A percentile compares a stretch with the other conserved stretches of the same genome.
Evolutionary conservation across 2,797 vertebrate genomes (phyloP).

Genomic region (Rhincodon typus): DNA sequence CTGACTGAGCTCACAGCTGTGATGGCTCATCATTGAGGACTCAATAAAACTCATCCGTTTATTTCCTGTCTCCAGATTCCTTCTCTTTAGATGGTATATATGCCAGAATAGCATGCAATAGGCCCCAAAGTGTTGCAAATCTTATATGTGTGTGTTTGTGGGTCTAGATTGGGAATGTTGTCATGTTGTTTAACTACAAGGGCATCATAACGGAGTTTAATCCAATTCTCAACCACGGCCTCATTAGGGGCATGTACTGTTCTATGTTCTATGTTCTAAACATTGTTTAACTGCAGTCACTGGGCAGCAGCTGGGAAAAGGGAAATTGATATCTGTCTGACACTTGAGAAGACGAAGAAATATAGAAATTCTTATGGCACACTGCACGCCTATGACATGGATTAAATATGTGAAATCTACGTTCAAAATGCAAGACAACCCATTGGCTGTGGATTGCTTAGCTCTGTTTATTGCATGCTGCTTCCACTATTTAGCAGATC

Average conservation of each 20-base stretch:
- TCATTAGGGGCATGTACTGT: too few relatives aligned
- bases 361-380: too few relatives aligned
- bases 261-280: too few relatives aligned
- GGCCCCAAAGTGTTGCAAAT: background rate
- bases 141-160: background rate
- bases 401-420: too few relatives aligned
- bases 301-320: background rate
- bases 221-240: background rate
- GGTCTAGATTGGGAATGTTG: background rate
- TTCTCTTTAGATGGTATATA: too few relatives aligned
- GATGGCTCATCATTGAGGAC: background rate
- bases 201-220: background rate
- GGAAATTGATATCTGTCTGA: background rate
- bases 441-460: too few relatives aligned
- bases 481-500: too few relatives aligned
- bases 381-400: too few relatives aligned
- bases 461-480: too few relatives aligned
- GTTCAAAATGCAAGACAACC: too few relatives aligned
- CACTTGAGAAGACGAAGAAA: too few relatives aligned
- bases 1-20: background rate
- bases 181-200: background rate
- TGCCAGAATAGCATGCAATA: background rate
- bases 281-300: background rate
- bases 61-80: background rate
- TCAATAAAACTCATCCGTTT: background rate